Base-by-base conservation (phyloP, 1,140 invertebrate genomes). In the Euborellia annulipes region DNA sequence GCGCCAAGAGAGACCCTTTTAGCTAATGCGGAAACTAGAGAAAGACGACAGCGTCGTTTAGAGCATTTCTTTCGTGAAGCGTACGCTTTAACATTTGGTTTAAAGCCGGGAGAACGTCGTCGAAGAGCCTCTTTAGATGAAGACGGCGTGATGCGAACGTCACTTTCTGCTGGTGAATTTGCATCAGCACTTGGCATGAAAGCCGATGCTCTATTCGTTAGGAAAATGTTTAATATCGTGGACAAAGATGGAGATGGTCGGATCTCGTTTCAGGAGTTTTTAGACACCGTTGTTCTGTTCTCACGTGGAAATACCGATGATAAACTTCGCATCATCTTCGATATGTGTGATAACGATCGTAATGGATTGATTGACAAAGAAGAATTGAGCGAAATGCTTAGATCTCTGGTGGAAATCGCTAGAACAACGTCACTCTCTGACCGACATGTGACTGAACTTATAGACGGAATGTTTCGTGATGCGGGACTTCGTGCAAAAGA, bases 201-300 rank as follows among this genome's bases (percentile, higher is more conserved):
- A 63, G 67, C 84, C 0, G 86, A 94, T 58, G 93, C 91, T 19
- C 81, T 98, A 11, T 99, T 99, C 64, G 93, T 99, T 0, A 85
- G 92, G 52, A 90, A 96, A 66, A 98, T 99, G 93, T 99, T 98
- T 60, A 93, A 93, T 54, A 91, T 97, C 52, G 91, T 97, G 0
- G 92, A 98, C 61, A 94, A 94, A 56, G 90, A 96, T 61, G 75
- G 88, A 37, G 91, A 95, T 62, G 90, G 92, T 1, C 72, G 88
- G 54, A 96, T 98, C 55, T 94, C 89, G 8, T 98, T 14, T 52
- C n/a, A 82, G 74, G 93, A 98, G 68, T 98, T 98, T 62, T 66
- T 98, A 16, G 89, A 96, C 55, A 95, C 93, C 0, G 90, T 97
- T 2, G 82, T 95, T 0, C 66, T 96, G 2, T 90, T 90, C 56